Conservation (phyloP, 2,113 vertebrate genomes). For the Eclectus roratus region DNA sequence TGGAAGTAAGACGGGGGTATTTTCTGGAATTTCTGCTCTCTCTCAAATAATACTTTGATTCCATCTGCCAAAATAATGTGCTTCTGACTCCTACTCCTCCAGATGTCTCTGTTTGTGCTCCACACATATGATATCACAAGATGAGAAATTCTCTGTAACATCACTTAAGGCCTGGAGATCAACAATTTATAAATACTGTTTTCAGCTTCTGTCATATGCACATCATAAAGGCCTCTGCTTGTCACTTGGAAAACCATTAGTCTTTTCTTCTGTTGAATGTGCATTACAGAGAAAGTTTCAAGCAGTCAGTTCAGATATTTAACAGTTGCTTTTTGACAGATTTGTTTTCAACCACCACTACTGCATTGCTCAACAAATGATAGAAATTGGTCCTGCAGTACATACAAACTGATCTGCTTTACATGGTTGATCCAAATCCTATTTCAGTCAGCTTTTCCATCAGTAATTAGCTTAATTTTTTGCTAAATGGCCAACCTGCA, state of each 20-base stretch:
- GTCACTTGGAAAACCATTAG: not conserved
- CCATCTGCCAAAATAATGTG: conserved; percentile 43
- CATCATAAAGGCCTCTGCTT: not conserved
- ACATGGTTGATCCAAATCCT: not conserved
- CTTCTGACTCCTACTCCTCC: conserved; percentile 19
- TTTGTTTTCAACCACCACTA: not conserved
- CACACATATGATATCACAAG: not conserved
- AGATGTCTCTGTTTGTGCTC: not conserved
- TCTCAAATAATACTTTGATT: not conserved
- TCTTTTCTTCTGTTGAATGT: not conserved
- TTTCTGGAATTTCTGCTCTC: conserved; percentile 10
- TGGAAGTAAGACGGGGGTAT: not conserved
- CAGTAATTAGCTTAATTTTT: not conserved
- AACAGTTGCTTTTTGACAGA: not conserved
- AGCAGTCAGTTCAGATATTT: not conserved
- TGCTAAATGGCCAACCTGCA: not conserved
- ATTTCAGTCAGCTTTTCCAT: not conserved
- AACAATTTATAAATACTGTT: not conserved
- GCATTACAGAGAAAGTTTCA: not conserved
- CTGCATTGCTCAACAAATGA: not conserved
- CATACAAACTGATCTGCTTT: not conserved
- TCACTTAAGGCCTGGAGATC: not conserved
- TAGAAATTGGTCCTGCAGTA: not conserved
- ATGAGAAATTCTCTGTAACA: not conserved
- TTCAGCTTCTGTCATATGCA: not conserved